Percentiles rank a stretch among this genome's conserved stretches.
Conservation (phyloP, 2,888 invertebrate species). For the Frankliniella intonsa region DNA sequence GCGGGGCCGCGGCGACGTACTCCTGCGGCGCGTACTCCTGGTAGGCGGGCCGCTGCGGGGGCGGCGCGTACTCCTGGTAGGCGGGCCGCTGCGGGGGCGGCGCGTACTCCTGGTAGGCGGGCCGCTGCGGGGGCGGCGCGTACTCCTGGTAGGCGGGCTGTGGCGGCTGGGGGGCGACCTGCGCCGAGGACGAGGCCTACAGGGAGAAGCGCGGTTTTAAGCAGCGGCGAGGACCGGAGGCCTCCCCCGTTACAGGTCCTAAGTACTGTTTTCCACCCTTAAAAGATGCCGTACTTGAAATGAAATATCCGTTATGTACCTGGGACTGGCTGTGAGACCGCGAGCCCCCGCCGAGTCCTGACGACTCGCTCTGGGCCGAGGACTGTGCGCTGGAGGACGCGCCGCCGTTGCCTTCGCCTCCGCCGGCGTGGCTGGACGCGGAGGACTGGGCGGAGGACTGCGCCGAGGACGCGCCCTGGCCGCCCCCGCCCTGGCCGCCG, state of each 20-base stretch:
- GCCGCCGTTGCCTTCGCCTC: background rate
- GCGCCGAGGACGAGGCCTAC: background rate
- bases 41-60: background rate
- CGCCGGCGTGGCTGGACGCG: background rate
- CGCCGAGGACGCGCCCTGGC: background rate
- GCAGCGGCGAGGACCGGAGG: background rate
- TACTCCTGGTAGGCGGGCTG: background rate
- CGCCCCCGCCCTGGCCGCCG: background rate
- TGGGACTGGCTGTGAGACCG: background rate
- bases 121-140: background rate
- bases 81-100: background rate
- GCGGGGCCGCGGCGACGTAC: background rate
- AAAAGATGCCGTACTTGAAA: background rate
- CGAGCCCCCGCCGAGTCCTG: background rate
- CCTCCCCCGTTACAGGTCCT: background rate
- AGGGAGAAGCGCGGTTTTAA: background rate
- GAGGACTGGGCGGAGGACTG: constrained; percentile 13
- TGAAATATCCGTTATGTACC: background rate
- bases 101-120: background rate
- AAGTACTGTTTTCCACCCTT: background rate
- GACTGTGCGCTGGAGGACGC: background rate
- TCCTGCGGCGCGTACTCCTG: background rate
- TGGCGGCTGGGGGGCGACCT: background rate
- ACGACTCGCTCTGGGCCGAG: background rate
- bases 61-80: background rate